Conservation (phyloP, 1,140 invertebrate genomes). For the Drosophila navojoa region DNA sequence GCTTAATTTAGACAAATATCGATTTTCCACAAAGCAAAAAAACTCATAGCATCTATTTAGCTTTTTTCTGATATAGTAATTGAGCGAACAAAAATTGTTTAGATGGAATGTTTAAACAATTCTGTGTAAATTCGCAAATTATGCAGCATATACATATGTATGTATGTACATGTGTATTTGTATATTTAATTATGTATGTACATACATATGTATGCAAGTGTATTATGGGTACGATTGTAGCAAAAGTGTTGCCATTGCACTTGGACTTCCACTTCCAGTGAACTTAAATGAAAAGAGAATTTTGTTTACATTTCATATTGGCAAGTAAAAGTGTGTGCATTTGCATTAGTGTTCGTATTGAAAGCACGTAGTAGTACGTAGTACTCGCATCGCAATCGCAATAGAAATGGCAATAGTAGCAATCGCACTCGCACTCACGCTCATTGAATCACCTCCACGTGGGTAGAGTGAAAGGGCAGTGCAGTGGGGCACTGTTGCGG, state of each 20-base stretch:
- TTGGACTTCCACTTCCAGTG: conserved; percentile 53
- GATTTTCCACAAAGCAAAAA: conserved; percentile 54
- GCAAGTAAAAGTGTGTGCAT: conserved; percentile 8
- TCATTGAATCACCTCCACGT: conserved; percentile 33
- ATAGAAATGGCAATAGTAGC: too few species aligned
- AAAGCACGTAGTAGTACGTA: conserved; percentile 14
- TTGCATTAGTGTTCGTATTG: conserved; percentile 28
- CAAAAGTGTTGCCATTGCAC: conserved; percentile 37
- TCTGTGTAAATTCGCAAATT: background rate
- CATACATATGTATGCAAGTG: too few species aligned
- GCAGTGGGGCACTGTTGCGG: conserved; percentile 13
- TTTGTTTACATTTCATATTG: conserved; percentile 70
- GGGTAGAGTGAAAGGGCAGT: conserved; percentile 9
- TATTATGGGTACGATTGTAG: background rate
- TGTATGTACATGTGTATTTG: background rate
- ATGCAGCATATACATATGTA: background rate
- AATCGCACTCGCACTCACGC: conserved; percentile 4
- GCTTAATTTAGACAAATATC: conserved; percentile 46
- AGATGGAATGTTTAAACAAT: background rate
- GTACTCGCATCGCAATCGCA: conserved; percentile 10
- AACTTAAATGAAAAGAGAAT: conserved; percentile 15
- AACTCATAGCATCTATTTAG: background rate
- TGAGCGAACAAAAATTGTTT: conserved; percentile 1
- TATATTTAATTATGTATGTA: too few species aligned
- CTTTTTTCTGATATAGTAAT: background rate